A percentile compares a stretch with the other conserved stretches of the same genome.
Conservation (phyloP, 2,113 vertebrate species). For the Percina caprodes region DNA sequence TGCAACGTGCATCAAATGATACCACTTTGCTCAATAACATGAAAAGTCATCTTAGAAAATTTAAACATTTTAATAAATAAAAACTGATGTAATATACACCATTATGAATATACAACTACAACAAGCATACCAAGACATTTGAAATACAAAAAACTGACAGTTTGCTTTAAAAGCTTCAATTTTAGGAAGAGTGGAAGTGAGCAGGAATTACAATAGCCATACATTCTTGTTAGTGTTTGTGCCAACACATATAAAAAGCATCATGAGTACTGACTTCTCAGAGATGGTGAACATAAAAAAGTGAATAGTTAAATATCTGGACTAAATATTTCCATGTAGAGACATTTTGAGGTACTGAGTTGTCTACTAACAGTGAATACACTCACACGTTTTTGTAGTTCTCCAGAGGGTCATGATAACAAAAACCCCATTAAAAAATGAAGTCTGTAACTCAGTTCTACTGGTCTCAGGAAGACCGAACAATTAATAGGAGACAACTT, state of each 20-base stretch:
- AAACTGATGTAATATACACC: constrained; percentile 84
- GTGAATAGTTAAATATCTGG: constrained; percentile 37
- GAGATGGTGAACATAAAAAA: constrained; percentile 47
- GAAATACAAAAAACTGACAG: constrained; percentile 76
- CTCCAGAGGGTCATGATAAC: constrained; percentile 29
- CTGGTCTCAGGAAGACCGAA: constrained; percentile 64
- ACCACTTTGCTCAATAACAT: constrained; percentile 28
- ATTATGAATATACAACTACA: constrained; percentile 81
- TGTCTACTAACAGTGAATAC: constrained; percentile 67
- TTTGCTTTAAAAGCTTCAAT: constrained; percentile 72
- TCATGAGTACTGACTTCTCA: constrained; percentile 58
- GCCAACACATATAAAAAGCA: constrained; percentile 78
- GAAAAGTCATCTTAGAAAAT: constrained; percentile 73
- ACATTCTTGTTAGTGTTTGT: constrained; percentile 78
- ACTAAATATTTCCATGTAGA: constrained; percentile 52
- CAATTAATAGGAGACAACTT: constrained; percentile 48
- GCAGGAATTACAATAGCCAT: constrained; percentile 71
- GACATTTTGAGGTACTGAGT: constrained; percentile 78
- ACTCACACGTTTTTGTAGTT: constrained; percentile 38
- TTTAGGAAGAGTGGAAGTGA: constrained; percentile 62
- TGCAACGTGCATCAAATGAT: not conserved
- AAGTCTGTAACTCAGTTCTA: constrained; percentile 42
- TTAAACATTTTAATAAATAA: constrained; percentile 81
- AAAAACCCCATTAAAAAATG: constrained; percentile 13
- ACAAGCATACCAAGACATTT: constrained; percentile 82